Evolutionary conservation across 2,888 invertebrate genomes (phyloP), one percentile per base, ranked within the genome.

Genomic region (Epinotia nisella): DNA sequence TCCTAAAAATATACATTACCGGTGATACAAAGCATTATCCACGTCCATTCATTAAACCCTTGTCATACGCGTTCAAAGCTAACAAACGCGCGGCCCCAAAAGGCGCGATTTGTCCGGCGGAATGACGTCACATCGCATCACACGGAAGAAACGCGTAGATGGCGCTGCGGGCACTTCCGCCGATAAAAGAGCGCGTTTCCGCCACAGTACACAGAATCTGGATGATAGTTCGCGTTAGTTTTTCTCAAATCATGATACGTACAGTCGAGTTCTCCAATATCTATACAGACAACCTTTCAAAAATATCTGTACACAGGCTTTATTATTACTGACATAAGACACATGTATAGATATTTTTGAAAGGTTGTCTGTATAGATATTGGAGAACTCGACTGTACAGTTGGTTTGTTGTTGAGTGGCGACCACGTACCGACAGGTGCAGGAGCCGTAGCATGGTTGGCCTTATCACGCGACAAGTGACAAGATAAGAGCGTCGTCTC

Each of bases 121-220:
- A 70, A 70, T 64, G 62, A 70, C 62, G 64, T 64, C 62, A 64
- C 62, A 49, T 49, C 59, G 51, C 41, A 59, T 58, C 45, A 64
- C 70, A 56, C 70, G 64, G 53, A 64, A 70, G 61, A 70, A 68
- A 56, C 56, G 70, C 62, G 70, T 70, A 70, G 70, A 70, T 70
- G 49, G 56, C 70, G 55, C 70, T 45, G 41, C 49, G 56, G 41
- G 62, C 29, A 56, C 56, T 56, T 70, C 70, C 70, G 70, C 62
- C 70, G 70, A 70, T 70, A 70, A 64, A 70, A 70, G 70, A 70
- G 62, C 70, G 49, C 49, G 62, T 35, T 70, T 64, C 70, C 70
- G 70, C 13, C 55, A 29, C 45, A 64, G 70, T 45, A 49, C 49
- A 70, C 62, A 70, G 62, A 19, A 13, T 49, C 49, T n/a, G n/a